These are phyloP conservation scores for Balearica regulorum DNA, from an alignment of 2,797 vertebrate genomes.

Conservation along the genomic window DNA sequence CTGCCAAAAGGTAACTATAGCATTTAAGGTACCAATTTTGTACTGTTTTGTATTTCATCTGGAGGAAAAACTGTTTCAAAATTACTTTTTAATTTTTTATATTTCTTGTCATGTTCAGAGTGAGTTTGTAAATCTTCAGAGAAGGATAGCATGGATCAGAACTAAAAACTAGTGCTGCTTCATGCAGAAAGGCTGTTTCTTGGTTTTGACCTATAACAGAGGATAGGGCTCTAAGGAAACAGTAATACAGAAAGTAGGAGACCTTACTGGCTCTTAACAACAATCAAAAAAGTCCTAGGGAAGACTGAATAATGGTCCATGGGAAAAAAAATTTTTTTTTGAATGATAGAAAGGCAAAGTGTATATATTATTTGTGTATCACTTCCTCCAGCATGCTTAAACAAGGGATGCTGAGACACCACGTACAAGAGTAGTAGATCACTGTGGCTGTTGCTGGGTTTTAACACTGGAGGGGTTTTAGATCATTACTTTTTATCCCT, in stretches of 20 bases:
- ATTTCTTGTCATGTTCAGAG: background rate
- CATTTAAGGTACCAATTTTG: background rate
- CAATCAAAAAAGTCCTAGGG: background rate
- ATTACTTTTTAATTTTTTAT: background rate
- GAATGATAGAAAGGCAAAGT: background rate
- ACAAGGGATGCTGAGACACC: background rate
- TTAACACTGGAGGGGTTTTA: background rate
- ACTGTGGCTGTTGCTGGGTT: background rate
- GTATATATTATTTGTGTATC: background rate
- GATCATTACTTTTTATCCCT: background rate
- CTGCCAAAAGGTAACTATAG: constrained; percentile 80
- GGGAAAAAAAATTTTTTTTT: background rate
- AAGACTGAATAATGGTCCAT: background rate
- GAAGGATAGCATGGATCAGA: background rate
- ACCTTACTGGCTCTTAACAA: background rate
- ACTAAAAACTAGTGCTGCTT: background rate
- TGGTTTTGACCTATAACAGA: background rate
- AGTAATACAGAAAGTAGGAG: background rate
- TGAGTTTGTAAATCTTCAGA: background rate
- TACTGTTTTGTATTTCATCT: background rate
- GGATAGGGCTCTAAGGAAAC: background rate
- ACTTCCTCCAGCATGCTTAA: background rate
- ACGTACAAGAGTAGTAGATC: background rate
- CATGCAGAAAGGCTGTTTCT: background rate
- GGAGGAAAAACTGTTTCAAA: background rate